These are phyloP conservation scores for Neopelma chrysocephalum DNA, from an alignment of 2,797 vertebrate species.

Conservation along the genomic window DNA sequence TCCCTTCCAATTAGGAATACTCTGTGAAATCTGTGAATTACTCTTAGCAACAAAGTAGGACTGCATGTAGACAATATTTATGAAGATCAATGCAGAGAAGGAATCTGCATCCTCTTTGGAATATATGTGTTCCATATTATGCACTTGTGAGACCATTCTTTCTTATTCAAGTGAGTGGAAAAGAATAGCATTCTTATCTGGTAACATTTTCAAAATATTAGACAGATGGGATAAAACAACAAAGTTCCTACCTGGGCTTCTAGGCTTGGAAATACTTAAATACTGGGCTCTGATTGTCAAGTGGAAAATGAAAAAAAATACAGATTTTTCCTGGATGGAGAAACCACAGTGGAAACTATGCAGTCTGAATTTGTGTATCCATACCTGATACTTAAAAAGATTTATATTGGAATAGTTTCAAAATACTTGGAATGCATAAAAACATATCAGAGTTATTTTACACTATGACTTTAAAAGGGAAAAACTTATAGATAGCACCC, in stretches of 20 bases:
- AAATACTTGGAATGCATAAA: neutral
- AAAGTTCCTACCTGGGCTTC: neutral
- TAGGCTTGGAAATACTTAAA: constrained; percentile 4
- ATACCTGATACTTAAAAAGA: neutral
- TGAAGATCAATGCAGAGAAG: neutral
- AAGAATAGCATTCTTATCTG: neutral
- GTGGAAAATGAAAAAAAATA: neutral
- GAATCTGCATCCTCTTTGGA: neutral
- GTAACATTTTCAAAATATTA: neutral
- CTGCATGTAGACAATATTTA: neutral
- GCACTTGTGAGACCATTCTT: neutral
- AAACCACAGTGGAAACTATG: neutral
- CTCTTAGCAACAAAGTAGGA: neutral
- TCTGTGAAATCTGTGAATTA: neutral
- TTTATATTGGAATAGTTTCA: neutral
- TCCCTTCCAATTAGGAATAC: neutral
- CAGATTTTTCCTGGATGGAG: neutral
- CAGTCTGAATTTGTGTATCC: neutral
- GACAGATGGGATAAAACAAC: neutral
- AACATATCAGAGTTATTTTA: neutral
- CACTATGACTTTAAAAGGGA: neutral
- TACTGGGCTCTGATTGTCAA: neutral
- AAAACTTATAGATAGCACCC: neutral
- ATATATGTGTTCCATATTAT: neutral
- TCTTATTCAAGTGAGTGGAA: neutral